phyloP scores from a whole-genome alignment of 2,797 vertebrate species.

The Sebastes nivosus region DNA sequence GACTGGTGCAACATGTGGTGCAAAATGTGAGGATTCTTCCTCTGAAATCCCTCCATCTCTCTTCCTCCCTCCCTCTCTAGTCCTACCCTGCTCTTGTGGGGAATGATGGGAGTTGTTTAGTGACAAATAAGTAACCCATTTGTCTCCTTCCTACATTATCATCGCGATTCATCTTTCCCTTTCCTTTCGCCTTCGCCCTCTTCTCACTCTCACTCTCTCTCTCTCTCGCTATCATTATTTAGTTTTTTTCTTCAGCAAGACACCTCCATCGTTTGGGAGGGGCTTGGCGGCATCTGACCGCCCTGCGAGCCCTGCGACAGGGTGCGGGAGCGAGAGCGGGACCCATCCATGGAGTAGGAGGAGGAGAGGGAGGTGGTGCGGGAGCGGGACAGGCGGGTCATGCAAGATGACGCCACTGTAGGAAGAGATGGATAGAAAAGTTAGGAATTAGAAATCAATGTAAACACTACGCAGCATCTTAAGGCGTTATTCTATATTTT shows the following conservation, averaged over 20 bases:
- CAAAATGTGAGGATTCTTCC: constrained; percentile 18
- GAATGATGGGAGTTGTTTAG: constrained; percentile 62
- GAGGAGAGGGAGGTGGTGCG: constrained; percentile 94
- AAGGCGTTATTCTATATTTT: not conserved
- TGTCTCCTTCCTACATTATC: constrained; percentile 52
- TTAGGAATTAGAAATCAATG: not conserved
- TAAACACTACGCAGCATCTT: not conserved
- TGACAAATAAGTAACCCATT: constrained; percentile 71
- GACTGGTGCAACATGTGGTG: constrained; percentile 13
- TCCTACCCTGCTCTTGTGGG: constrained; percentile 48
- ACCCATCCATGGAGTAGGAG: constrained; percentile 89
- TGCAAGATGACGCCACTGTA: constrained; percentile 93
- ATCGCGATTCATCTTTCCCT: constrained; percentile 26
- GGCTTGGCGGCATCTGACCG: constrained; percentile 85
- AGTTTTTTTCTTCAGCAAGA: constrained; percentile 84
- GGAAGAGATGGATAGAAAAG: not conserved
- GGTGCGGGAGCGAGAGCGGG: constrained; percentile 90
- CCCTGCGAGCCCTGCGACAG: constrained; percentile 92
- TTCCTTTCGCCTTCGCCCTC: not conserved
- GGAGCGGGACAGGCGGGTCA: constrained; percentile 93
- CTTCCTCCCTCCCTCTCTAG: constrained; percentile 8
- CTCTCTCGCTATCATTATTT: not conserved
- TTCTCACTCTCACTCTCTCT: not conserved
- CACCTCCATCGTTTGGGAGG: constrained; percentile 92
- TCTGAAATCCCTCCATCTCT: constrained; percentile 11